Percentiles rank a stretch among this genome's conserved stretches.
Conservation (phyloP, 1,140 invertebrate species). For the Pygmarrhopalites habei region DNA sequence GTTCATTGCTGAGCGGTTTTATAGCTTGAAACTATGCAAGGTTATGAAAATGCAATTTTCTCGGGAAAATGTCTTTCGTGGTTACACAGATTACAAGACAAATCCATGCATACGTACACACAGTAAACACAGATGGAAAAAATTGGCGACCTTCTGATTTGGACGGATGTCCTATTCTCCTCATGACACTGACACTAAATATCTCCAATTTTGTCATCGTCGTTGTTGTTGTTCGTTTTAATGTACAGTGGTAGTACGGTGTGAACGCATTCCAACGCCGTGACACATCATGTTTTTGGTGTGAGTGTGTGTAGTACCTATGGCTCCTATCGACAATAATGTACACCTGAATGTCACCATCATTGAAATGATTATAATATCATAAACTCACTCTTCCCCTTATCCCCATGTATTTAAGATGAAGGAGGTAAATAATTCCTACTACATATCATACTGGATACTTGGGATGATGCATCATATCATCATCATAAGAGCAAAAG, state of each 20-base stretch:
- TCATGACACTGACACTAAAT: slow-evolving; percentile 18
- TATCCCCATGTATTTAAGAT: neutral
- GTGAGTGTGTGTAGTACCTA: neutral
- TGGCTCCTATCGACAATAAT: neutral
- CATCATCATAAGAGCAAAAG: neutral
- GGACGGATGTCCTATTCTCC: slow-evolving; percentile 23
- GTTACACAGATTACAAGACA: slow-evolving; percentile 21
- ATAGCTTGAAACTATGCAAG: slow-evolving; percentile 17
- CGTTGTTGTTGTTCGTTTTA: too few species aligned
- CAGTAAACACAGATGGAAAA: too few species aligned
- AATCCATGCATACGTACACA: too few species aligned
- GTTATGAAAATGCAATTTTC: slow-evolving; percentile 27
- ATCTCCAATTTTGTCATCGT: neutral
- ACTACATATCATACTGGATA: too few species aligned
- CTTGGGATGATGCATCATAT: neutral
- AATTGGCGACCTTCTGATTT: slow-evolving; percentile 26
- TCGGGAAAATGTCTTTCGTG: slow-evolving; percentile 20
- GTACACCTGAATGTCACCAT: neutral
- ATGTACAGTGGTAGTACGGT: too few species aligned
- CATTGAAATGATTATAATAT: neutral
- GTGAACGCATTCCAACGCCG: neutral
- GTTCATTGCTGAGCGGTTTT: slow-evolving; percentile 3
- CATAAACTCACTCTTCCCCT: neutral
- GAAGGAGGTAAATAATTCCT: neutral
- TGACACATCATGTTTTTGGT: neutral